Conservation (phyloP, 2,888 invertebrate genomes). For the Nephrocerus scutellatus region DNA sequence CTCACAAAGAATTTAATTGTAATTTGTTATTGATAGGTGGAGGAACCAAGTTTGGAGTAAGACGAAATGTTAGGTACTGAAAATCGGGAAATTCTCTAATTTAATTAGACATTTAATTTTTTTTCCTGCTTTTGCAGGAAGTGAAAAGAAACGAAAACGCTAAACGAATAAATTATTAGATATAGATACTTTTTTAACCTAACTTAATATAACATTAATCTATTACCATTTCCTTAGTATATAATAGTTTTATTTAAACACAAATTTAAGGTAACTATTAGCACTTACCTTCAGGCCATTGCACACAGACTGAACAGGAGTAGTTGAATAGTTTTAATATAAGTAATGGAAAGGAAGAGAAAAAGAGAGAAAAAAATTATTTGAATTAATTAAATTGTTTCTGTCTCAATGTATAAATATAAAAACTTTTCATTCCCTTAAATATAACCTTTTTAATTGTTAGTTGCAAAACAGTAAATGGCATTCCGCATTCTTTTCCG, state of each 20-base stretch:
- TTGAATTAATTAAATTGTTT: slow-evolving; percentile 4
- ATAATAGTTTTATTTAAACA: slow-evolving; percentile 3
- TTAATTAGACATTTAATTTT: slow-evolving; percentile 23
- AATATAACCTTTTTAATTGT: no score
- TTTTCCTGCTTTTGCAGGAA: slow-evolving; percentile 33
- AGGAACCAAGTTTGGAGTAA: no score
- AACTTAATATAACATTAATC: no score
- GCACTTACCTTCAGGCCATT: slow-evolving; percentile 82
- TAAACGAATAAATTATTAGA: slow-evolving; percentile 25
- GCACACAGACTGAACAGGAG: slow-evolving; percentile 67
- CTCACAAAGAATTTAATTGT: no score
- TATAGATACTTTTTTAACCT: no score
- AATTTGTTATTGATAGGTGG: no score
- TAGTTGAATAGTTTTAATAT: slow-evolving; percentile 13
- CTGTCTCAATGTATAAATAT: slow-evolving; percentile 8
- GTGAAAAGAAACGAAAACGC: slow-evolving; percentile 30
- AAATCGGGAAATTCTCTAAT: slow-evolving; percentile 1
- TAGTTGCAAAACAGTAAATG: no score
- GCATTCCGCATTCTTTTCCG: no score
- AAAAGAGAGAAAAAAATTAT: slow-evolving; percentile 12
- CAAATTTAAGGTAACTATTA: slow-evolving; percentile 3
- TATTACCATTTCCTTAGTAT: no score
- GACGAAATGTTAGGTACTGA: no score
- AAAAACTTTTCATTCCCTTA: no score
- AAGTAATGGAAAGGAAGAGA: slow-evolving; percentile 10